Conservation (phyloP, 2,113 vertebrate species). For the Mionectes macconnelli region DNA sequence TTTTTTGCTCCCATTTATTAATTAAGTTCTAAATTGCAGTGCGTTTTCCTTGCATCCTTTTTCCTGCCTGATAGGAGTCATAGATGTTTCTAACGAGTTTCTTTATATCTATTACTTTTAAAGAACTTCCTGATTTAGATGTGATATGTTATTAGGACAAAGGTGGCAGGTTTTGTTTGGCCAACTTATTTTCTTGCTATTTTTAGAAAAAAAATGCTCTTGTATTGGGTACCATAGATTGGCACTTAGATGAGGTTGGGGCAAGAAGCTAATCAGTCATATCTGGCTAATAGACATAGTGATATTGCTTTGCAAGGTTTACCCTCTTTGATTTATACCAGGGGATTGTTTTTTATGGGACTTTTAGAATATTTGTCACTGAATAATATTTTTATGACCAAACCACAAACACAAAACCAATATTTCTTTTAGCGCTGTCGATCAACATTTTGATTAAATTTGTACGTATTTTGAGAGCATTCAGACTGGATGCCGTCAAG, state of each 20-base stretch:
- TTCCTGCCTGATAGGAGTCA: not conserved
- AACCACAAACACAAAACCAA: slow-evolving; percentile 40
- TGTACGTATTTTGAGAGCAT: not conserved
- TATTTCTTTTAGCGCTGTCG: slow-evolving; percentile 30
- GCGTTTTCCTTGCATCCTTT: not conserved
- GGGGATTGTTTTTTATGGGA: slow-evolving; percentile 48
- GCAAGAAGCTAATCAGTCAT: slow-evolving; percentile 51
- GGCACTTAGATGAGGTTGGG: slow-evolving; percentile 33
- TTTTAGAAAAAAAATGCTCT: slow-evolving; percentile 38
- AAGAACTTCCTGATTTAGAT: not conserved
- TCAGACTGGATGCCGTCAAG: not conserved
- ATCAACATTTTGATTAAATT: slow-evolving; percentile 47
- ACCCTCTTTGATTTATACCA: slow-evolving; percentile 57
- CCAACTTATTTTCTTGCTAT: not conserved
- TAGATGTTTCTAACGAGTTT: not conserved
- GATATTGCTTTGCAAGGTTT: slow-evolving; percentile 64
- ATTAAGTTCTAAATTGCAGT: not conserved
- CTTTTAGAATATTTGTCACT: slow-evolving; percentile 61
- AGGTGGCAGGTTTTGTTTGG: not conserved
- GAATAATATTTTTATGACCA: slow-evolving; percentile 59
- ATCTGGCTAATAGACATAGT: slow-evolving; percentile 44
- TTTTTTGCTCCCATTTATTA: not conserved
- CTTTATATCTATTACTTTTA: not conserved
- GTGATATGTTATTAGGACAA: not conserved
- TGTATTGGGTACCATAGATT: not conserved